phyloP scores from a whole-genome alignment of 2,888 invertebrate genomes.

The Melangyna quadrimaculata region DNA sequence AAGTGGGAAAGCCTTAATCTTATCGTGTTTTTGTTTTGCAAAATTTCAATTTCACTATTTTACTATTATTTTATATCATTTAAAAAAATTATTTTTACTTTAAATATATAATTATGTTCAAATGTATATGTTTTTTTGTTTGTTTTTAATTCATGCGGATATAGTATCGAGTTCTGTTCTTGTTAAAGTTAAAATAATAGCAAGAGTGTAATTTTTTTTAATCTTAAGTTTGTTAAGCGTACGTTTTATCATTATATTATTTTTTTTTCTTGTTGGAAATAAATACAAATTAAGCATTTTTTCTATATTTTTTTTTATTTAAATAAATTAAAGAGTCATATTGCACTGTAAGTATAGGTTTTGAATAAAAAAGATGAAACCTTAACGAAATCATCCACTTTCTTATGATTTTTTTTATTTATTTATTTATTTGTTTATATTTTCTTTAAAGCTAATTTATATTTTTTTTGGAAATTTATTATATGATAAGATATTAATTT shows the following conservation, averaged over 20 bases:
- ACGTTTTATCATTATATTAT: constrained; percentile 44
- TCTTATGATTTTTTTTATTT: constrained; percentile 49
- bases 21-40: constrained; percentile 9
- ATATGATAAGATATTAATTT: constrained; percentile 32
- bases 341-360: constrained; percentile 64
- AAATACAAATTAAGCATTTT: constrained; percentile 48
- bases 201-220: constrained; percentile 33
- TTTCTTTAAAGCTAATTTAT: constrained; percentile 64
- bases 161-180: constrained; percentile 44
- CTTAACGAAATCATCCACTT: constrained; percentile 67
- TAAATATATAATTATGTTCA: constrained; percentile 22
- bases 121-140: constrained; percentile 19
- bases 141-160: constrained; percentile 11
- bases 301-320: constrained; percentile 19
- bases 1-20: constrained; percentile 53
- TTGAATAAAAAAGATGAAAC: constrained; percentile 67
- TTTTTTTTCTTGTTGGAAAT: constrained; percentile 20
- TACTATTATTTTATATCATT: constrained; percentile 27
- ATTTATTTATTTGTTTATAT: constrained; percentile 27
- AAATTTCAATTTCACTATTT: constrained; percentile 43
- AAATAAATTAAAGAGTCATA: constrained; percentile 43
- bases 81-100: constrained; percentile 17
- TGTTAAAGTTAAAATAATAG: constrained; percentile 43
- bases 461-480: constrained; percentile 9
- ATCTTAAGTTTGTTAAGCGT: constrained; percentile 59